Evolutionary conservation across 2,113 vertebrate genomes (phyloP), one percentile per base, ranked within the genome.

Genomic region (Centropristis striata): DNA sequence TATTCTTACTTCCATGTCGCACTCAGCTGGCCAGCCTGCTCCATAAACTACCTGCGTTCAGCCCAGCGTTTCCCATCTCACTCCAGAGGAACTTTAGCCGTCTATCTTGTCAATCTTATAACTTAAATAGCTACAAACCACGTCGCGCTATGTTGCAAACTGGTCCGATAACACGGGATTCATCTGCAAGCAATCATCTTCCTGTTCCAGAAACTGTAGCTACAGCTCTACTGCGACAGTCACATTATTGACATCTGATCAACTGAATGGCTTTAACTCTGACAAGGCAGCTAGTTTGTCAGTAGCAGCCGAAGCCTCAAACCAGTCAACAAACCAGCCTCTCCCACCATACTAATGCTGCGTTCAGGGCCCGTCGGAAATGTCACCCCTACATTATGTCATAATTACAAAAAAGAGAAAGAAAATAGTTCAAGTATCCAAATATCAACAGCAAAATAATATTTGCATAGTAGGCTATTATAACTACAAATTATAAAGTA

Each of bases 251-350:
- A 74, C 65, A 77, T 39, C n/a, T 70, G 49, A 21, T 51, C 41
- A 53, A 51, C 25, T 27, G 61, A 53, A 68, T 14, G 23, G 67
- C 60, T 71, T 47, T 21, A 69, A 63, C 61, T 77, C 37, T 37
- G 27, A 50, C 20, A 41, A 23, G 57, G n/a, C 9, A 13, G 80
- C 39, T 44, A 25, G 78, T 63, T 39, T 8, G 8, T 55, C 51
- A 49, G 44, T 9, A 8, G 47, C 63, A 23, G 66, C 57, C 58
- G 16, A 53, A 71, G 64, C 55, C 8, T 66, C 8, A 8, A 82
- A 75, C 61, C 84, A 75, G 66, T 88, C 85, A 91, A 91, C 88
- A 87, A 73, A 80, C 80, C 84, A 74, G 86, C 84, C 82, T 84
- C 84, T 87, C 83, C 84, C 78, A 78, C 75, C 66, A 63, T 15